A percentile compares a stretch with the other conserved stretches of the same genome.
Evolutionary conservation across 1,140 invertebrate species (phyloP).

Genomic region (Pseudomyrmex dendroicus): DNA sequence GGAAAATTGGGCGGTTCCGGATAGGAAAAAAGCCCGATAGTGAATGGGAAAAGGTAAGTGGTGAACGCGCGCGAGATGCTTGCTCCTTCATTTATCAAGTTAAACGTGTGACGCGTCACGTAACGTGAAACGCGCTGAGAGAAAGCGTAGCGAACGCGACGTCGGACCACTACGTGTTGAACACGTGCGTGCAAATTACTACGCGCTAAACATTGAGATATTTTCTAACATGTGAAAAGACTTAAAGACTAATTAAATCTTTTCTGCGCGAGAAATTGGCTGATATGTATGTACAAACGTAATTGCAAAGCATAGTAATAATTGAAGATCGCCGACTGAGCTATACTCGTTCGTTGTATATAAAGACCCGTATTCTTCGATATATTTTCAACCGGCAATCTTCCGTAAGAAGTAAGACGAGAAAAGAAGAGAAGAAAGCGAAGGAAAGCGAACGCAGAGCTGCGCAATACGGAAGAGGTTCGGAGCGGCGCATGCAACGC

Average conservation of each 20-base stretch:
- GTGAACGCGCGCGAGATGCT: constrained; percentile 24
- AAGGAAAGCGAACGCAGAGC: constrained; percentile 17
- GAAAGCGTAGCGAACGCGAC: constrained; percentile 49
- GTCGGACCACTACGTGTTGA: constrained; percentile 29
- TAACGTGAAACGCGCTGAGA: constrained; percentile 62
- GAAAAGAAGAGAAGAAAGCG: neutral
- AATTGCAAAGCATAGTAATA: constrained; percentile 37
- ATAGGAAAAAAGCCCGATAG: neutral
- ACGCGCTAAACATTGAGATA: too few species aligned
- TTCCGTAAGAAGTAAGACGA: neutral
- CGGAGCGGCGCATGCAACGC: constrained; percentile 42
- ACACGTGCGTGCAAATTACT: neutral
- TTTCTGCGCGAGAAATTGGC: constrained; percentile 11
- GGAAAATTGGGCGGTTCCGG: constrained; percentile 50
- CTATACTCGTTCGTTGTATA: neutral
- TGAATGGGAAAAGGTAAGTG: neutral
- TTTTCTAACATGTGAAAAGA: neutral
- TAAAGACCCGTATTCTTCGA: constrained; percentile 23
- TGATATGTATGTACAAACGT: constrained; percentile 34
- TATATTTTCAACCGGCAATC: constrained; percentile 24
- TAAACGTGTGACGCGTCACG: constrained; percentile 67
- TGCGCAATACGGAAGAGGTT: constrained; percentile 15
- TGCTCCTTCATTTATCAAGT: constrained; percentile 69
- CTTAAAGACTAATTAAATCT: neutral
- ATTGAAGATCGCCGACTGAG: constrained; percentile 33